Evolutionary conservation across 2,888 invertebrate species (phyloP), one percentile per base, ranked within the genome.

Genomic region (Parelbella ahira): DNA sequence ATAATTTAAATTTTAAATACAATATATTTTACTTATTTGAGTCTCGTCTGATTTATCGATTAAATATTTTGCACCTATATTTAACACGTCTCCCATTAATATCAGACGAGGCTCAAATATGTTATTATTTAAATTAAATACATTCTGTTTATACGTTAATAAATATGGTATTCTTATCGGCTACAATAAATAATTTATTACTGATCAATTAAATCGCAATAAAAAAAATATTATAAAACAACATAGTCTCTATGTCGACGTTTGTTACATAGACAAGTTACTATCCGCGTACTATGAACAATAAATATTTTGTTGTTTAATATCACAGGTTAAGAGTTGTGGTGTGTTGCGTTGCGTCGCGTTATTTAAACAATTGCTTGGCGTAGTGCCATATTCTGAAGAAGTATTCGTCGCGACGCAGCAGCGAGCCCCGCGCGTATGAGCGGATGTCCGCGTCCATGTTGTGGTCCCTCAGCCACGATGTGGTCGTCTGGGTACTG

Each of bases 391-490:
- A 97, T 82, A 97, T 94, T 58, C 95, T 91, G 93, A 97, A 97
- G 93, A 97, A 97, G 88, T 97, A 97, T 84, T 97, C 97, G 74
- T 97, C 96, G 62, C 93, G 92, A 54, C 94, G 90, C 36, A 96
- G 88, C 37, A 97, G 89, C 45, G 93, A 93, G 50, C 94, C 94
- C 56, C 94, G 91, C n/a, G 96, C 94, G 79, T 97, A 97, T 25
- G 95, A 94, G 56, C 93, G 91, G 56, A 97, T 96, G 68, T 97
- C 96, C 1, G 97, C 96, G 75, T 97, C 97, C 94, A 97, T 96
- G 62, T 96, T 94, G 70, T 96, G 93, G 50, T 97, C 96, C 44
- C 96, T 90, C 68, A 97, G 89, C 98, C 98, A 98, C 3, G 96
- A 96, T 19, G 96, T 95, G 39, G 96, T 95, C 24, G 95, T 96